Evolutionary conservation across 1,140 invertebrate genomes (phyloP).

Genomic region (Heliconius congener): DNA sequence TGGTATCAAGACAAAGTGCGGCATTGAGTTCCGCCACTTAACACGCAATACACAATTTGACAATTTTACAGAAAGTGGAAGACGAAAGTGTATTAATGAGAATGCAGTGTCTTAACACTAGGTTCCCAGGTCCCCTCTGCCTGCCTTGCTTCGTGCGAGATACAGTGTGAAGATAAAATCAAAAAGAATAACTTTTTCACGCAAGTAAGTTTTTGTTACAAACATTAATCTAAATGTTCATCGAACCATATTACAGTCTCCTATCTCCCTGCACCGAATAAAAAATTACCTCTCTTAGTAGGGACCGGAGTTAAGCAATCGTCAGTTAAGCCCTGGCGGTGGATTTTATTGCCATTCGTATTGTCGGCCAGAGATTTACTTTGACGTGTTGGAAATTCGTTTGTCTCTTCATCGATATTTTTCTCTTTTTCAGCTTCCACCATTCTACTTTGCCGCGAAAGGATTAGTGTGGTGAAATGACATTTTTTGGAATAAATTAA

Average conservation of each 20-base stretch:
- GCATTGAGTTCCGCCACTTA: too few relatives aligned
- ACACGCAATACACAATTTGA: too few relatives aligned
- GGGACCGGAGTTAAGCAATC: slow-evolving; percentile 64
- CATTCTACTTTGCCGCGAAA: slow-evolving; percentile 46
- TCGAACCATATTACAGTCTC: slow-evolving; percentile 10
- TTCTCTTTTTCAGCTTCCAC: slow-evolving; percentile 50
- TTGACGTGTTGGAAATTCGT: slow-evolving; percentile 74
- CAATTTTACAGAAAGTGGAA: too few relatives aligned
- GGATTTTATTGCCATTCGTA: slow-evolving; percentile 79
- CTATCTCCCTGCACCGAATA: slow-evolving; percentile 16
- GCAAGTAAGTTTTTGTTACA: not conserved
- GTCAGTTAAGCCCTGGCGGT: slow-evolving; percentile 54
- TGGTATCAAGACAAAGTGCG: too few relatives aligned
- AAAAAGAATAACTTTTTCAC: too few relatives aligned
- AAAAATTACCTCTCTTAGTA: slow-evolving; percentile 46
- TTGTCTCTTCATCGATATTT: slow-evolving; percentile 65
- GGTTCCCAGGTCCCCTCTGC: too few relatives aligned
- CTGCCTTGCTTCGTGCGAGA: too few relatives aligned
- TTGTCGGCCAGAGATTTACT: slow-evolving; percentile 74
- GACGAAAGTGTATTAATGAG: too few relatives aligned
- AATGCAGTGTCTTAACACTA: too few relatives aligned
- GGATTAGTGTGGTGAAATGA: slow-evolving; percentile 44
- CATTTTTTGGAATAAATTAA: slow-evolving; percentile 29
- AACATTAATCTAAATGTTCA: slow-evolving; percentile 2
- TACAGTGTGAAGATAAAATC: too few relatives aligned